phyloP scores from a whole-genome alignment of 2,113 vertebrate species.

The Cisticola juncidis region DNA sequence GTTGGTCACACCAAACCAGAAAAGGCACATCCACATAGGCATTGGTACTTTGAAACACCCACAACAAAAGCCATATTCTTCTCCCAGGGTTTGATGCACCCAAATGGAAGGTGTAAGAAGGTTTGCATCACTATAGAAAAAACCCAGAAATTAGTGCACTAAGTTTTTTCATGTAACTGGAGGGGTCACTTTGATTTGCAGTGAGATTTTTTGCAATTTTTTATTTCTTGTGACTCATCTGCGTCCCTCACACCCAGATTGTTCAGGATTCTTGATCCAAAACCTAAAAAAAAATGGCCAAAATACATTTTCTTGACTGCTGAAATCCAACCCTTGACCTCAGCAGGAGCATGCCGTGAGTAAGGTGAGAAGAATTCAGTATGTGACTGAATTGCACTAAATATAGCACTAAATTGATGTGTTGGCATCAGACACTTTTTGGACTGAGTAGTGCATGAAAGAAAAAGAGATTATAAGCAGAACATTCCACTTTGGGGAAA shows the following conservation, averaged over 20 bases:
- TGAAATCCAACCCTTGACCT: not conserved
- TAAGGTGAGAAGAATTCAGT: not conserved
- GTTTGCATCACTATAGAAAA: not conserved
- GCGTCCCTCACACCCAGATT: not conserved
- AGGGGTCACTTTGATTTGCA: not conserved
- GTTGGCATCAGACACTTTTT: not conserved
- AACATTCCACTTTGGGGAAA: not conserved
- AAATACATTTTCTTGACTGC: not conserved
- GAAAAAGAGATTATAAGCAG: not conserved
- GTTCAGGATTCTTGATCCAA: not conserved
- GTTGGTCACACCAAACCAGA: slow-evolving; percentile 34
- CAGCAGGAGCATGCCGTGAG: not conserved
- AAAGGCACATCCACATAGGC: not conserved
- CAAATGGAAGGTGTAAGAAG: not conserved
- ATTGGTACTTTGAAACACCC: not conserved
- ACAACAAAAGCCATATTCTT: not conserved
- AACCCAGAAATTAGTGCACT: not conserved
- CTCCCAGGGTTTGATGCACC: not conserved
- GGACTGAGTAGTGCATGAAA: not conserved
- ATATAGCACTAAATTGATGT: not conserved
- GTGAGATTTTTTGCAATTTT: not conserved
- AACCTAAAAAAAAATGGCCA: not conserved
- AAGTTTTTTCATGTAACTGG: not conserved
- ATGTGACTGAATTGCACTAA: not conserved
- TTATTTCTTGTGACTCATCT: not conserved